phyloP scores from a whole-genome alignment of 2,113 vertebrate species.

The Rattus norvegicus region GRCr8 NC_086036.1:14846501-14847000 shows the following conservation, averaged over 20 bases:
- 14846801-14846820: not conserved
- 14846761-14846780: too few relatives aligned
- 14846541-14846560: rapidly evolving
- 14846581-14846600: too few relatives aligned
- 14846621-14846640: too few relatives aligned
- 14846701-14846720: not conserved
- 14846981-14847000: not conserved
- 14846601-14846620: too few relatives aligned
- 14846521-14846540: rapidly evolving
- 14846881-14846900: not conserved
- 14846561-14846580: too few relatives aligned
- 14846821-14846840: not conserved
- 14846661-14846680: rapidly evolving
- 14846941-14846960: not conserved
- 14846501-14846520: too few relatives aligned
- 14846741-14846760: not conserved
- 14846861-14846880: not conserved
- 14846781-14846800: not conserved
- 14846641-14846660: too few relatives aligned
- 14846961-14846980: not conserved
- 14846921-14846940: not conserved
- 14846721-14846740: not conserved
- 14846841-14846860: not conserved
- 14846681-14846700: not conserved
- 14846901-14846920: not conserved